A percentile compares a stretch with the other conserved stretches of the same genome.
phyloP scores from a whole-genome alignment of 1,140 invertebrate species.

The Portunus trituberculatus region DNA sequence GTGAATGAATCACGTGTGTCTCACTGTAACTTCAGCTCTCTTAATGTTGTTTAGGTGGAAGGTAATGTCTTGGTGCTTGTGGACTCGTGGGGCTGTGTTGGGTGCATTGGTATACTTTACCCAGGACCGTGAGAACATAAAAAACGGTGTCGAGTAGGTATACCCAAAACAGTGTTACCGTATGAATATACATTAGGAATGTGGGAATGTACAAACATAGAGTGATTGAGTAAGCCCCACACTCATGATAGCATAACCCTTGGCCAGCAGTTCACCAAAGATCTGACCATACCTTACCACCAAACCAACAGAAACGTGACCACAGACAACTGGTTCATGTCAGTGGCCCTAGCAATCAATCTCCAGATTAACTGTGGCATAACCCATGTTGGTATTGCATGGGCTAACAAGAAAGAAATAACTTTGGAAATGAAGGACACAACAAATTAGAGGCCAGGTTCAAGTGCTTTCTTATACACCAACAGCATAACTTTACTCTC shows the following conservation, averaged over 20 bases:
- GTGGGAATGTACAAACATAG: background rate
- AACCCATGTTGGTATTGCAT: background rate
- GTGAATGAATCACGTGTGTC: background rate
- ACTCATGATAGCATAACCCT: background rate
- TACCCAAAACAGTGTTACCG: background rate
- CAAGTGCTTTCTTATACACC: background rate
- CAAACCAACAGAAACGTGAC: constrained; percentile 26
- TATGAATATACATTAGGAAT: background rate
- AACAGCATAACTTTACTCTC: background rate
- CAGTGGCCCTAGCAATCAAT: background rate
- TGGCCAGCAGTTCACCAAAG: background rate
- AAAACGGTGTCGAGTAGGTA: background rate
- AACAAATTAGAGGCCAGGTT: background rate
- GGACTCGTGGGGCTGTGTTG: background rate
- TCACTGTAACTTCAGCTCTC: background rate
- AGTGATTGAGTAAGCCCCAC: no score
- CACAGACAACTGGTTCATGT: constrained; percentile 11
- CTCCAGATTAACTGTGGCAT: background rate
- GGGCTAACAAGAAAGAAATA: constrained; percentile 13
- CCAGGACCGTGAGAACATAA: no score
- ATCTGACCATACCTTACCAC: background rate
- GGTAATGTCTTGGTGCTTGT: constrained; percentile 17
- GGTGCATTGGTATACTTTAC: background rate
- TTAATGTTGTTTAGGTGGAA: background rate
- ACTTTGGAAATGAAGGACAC: background rate